phyloP scores from a whole-genome alignment of 2,888 invertebrate genomes.

The Melolontha melolontha region DNA sequence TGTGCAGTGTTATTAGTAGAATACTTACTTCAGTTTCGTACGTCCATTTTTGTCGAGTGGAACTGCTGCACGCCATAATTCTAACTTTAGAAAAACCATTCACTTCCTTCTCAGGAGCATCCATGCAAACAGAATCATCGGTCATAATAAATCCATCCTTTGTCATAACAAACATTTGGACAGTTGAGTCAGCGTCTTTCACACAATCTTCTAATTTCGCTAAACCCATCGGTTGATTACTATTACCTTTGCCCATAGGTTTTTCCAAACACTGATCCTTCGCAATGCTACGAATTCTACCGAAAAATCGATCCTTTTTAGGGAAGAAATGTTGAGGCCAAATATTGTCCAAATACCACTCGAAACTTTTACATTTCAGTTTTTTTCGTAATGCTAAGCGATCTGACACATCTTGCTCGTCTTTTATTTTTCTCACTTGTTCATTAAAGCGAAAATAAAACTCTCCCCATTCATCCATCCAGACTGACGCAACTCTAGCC shows the following conservation, averaged over 20 bases:
- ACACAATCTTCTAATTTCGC: conserved; percentile 96
- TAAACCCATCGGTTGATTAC: conserved; percentile 96
- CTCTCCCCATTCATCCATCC: conserved; percentile 99
- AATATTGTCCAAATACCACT: conserved; percentile 98
- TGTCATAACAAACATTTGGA: conserved; percentile 80
- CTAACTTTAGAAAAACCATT: conserved; percentile 70
- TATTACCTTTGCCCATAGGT: conserved; percentile 72
- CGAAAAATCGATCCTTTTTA: conserved; percentile 95
- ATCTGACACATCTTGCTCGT: conserved; percentile 72
- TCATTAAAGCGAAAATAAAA: conserved; percentile 97
- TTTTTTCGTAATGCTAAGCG: conserved; percentile 72
- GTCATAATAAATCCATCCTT: conserved; percentile 82
- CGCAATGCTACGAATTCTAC: conserved; percentile 93
- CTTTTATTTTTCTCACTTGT: conserved; percentile 79
- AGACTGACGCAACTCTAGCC: conserved; percentile 97
- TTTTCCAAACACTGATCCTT: conserved; percentile 81
- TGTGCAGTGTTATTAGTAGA: neutral
- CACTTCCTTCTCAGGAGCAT: conserved; percentile 71
- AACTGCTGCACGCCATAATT: conserved; percentile 79
- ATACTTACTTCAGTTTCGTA: conserved; percentile 67
- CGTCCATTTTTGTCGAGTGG: conserved; percentile 77
- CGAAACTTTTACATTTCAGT: conserved; percentile 90
- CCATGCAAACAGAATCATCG: conserved; percentile 89
- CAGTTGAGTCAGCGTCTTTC: conserved; percentile 81
- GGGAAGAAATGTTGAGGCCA: conserved; percentile 99